Evolutionary conservation across 2,113 vertebrate species (phyloP).

Genomic region (Hystrix brachyura): DNA sequence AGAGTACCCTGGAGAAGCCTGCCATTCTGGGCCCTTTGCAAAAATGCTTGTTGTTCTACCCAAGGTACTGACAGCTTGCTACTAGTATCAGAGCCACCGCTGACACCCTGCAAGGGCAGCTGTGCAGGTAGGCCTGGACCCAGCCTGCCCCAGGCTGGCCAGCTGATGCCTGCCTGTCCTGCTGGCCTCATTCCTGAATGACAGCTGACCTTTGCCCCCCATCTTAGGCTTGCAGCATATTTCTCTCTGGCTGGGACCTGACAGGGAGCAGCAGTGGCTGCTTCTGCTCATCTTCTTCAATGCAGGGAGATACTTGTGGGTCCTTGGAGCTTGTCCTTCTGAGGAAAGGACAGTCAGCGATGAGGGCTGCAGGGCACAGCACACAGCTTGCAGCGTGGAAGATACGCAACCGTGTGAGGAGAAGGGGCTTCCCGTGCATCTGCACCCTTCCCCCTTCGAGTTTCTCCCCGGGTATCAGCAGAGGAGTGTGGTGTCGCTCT

Average conservation of each 20-base stretch:
- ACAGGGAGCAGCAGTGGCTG: background rate
- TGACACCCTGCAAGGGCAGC: background rate
- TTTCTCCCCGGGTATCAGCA: background rate
- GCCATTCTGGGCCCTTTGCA: background rate
- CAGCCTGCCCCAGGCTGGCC: background rate
- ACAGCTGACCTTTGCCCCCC: constrained; percentile 63
- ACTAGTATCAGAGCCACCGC: background rate
- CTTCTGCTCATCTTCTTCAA: constrained; percentile 63
- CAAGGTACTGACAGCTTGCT: background rate
- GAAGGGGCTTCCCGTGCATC: background rate
- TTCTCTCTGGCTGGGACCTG: background rate
- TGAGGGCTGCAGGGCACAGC: constrained; percentile 41
- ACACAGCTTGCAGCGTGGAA: background rate
- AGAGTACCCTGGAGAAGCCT: background rate
- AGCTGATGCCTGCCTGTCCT: constrained; percentile 25
- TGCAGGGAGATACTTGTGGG: constrained; percentile 66
- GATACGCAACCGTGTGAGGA: background rate
- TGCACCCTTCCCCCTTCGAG: rapidly evolving
- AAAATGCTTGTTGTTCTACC: background rate
- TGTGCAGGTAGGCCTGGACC: background rate
- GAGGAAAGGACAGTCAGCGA: constrained; percentile 69
- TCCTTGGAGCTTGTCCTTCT: constrained; percentile 38
- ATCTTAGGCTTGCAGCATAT: background rate
- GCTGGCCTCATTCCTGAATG: constrained; percentile 59
- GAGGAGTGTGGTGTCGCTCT: background rate